phyloP scores from a whole-genome alignment of 2,113 vertebrate genomes.

The Burhinus bistriatus region DNA sequence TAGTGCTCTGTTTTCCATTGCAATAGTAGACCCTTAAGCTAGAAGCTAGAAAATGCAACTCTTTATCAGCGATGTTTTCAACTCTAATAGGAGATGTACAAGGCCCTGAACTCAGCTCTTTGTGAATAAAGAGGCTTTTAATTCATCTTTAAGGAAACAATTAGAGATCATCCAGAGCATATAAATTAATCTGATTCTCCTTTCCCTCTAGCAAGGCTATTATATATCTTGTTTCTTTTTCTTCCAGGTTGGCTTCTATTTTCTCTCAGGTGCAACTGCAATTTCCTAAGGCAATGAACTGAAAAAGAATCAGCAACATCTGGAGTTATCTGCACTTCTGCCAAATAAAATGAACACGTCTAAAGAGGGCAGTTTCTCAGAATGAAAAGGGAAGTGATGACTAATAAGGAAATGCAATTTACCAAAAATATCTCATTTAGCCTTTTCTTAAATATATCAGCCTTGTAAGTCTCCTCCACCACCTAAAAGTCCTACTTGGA shows the following conservation, averaged over 20 bases:
- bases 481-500: neutral
- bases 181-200: conserved; percentile 46
- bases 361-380: conserved; percentile 38
- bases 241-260: conserved; percentile 45
- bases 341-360: conserved; percentile 4
- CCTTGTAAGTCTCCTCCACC: neutral
- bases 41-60: neutral
- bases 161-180: neutral
- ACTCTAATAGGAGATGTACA: neutral
- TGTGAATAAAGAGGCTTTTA: conserved; percentile 33
- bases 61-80: neutral
- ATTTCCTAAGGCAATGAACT: conserved; percentile 54
- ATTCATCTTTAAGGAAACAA: conserved; percentile 52
- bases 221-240: conserved; percentile 23
- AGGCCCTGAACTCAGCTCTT: neutral
- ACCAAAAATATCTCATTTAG: conserved; percentile 42
- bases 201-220: conserved; percentile 27
- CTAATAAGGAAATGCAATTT: conserved; percentile 46
- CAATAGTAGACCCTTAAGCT: neutral
- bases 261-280: conserved; percentile 58
- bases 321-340: conserved; percentile 36
- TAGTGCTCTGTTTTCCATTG: neutral
- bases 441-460: conserved; percentile 3
- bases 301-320: conserved; percentile 41
- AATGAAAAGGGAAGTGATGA: conserved; percentile 43